These are phyloP conservation scores for Phenganax stokvisi DNA, from an alignment of 92 coral and sea anemone species.

Conservation along the genomic window DNA sequence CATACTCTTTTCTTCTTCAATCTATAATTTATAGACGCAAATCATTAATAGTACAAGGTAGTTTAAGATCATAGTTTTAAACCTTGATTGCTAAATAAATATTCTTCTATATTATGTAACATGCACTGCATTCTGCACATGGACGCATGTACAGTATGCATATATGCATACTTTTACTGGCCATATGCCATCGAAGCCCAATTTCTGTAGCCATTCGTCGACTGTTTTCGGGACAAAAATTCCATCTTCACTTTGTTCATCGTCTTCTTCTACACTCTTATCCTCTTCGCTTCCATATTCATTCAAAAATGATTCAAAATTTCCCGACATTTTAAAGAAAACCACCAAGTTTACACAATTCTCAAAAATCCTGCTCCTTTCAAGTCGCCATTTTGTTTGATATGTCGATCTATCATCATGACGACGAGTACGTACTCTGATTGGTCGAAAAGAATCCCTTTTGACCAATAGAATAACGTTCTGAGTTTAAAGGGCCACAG, in stretches of 20 bases:
- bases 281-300: constrained; percentile 59
- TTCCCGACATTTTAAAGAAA: constrained; percentile 57
- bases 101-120: too few relatives aligned
- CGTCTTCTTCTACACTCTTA: constrained; percentile 51
- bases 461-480: constrained; percentile 43
- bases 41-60: too few relatives aligned
- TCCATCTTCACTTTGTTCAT: constrained; percentile 37
- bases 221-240: constrained; percentile 53
- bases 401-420: constrained; percentile 20
- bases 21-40: constrained; percentile 59
- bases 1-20: constrained; percentile 55
- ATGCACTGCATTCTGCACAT: too few relatives aligned
- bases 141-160: too few relatives aligned
- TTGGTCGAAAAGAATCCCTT: constrained; percentile 32
- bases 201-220: constrained; percentile 64
- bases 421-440: constrained; percentile 8
- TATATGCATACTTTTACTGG: too few relatives aligned
- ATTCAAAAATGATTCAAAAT: constrained; percentile 69
- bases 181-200: constrained; percentile 18
- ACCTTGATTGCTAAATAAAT: too few relatives aligned
- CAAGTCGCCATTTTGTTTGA: constrained; percentile 23
- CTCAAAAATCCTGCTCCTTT: not conserved
- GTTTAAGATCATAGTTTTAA: too few relatives aligned
- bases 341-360: not conserved
- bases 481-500: constrained; percentile 6